Base-by-base conservation (phyloP, 2,797 vertebrate species). In the Halcyon leucocephala region DNA sequence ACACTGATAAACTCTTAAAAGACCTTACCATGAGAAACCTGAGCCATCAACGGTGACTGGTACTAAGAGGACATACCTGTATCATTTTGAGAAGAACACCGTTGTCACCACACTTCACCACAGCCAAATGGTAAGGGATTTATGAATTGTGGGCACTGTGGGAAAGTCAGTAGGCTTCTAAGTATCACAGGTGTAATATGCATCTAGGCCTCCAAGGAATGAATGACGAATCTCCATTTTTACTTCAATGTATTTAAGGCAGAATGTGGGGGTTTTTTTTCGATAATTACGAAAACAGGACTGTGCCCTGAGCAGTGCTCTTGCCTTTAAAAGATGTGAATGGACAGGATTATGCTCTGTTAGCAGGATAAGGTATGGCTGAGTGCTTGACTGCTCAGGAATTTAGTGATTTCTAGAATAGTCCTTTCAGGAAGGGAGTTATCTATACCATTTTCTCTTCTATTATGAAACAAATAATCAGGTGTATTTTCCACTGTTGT, bases 1-100 rank as follows among this genome's bases (percentile, higher is more conserved):
- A 77, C 61, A 89, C 17, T 69, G 90, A 81, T 42, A 70, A 88
- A 95, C 58, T 52, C 35, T 25, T 72, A 76, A 71, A 95, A 79
- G 33, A 71, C 20, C 60, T 86, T 76, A 91, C 42, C 35, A 69
- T 6, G 6, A 83, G 37, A 94, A 93, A 93, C 28, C 28, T 2
- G 48, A 84, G n/a, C 54, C 58, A 60, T 22, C 28, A 37, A 2
- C 46, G 33, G 55, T 62, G 71, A 52, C 62, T 64, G 14, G 28
- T 79, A 37, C 54, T 60, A 86, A 48, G n/a, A 82, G 54, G 37
- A 70, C 54, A 73, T 25, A 48, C 20, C 78, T 70, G 18, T 1
- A 0, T 60, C 66, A 51, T 62, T 91, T 71, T 69, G 29, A 44
- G 61, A 74, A 69, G 0, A 3, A 39, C 54, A 62, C 37, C 12